These are phyloP conservation scores for Oncorhynchus mykiss DNA, from an alignment of 2,113 vertebrate genomes.

Conservation along the genomic window DNA sequence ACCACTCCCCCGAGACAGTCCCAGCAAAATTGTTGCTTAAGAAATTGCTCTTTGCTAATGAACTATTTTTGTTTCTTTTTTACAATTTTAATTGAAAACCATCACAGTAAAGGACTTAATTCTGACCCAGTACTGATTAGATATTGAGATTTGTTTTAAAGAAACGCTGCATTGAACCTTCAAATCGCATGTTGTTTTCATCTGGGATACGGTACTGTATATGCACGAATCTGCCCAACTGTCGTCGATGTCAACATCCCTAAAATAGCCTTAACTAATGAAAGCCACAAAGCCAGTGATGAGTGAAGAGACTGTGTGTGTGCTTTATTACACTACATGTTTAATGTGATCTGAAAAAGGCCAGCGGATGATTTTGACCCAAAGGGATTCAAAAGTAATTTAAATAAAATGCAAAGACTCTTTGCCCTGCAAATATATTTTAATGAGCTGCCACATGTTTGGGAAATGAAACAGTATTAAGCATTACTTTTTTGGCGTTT, in stretches of 20 bases:
- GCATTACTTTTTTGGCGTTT: background rate
- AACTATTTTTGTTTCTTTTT: no score
- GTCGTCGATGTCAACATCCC: background rate
- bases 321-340: slow-evolving; percentile 27
- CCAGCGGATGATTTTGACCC: slow-evolving; percentile 13
- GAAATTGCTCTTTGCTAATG: no score
- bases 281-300: background rate
- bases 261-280: background rate
- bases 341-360: slow-evolving; percentile 29
- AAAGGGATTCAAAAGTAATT: slow-evolving; percentile 18
- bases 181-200: no score
- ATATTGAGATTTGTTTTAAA: no score
- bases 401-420: slow-evolving; percentile 31
- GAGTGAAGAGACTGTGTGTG: background rate
- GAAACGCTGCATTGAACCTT: no score
- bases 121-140: no score
- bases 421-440: slow-evolving; percentile 37
- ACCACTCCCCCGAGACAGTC: no score
- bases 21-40: no score
- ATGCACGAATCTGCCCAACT: background rate
- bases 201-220: no score
- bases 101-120: no score
- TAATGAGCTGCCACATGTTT: slow-evolving; percentile 37
- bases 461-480: slow-evolving; percentile 5
- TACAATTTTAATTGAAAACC: no score